phyloP scores from a whole-genome alignment of 2,888 invertebrate genomes.

The Rhynchonema sp. region DNA sequence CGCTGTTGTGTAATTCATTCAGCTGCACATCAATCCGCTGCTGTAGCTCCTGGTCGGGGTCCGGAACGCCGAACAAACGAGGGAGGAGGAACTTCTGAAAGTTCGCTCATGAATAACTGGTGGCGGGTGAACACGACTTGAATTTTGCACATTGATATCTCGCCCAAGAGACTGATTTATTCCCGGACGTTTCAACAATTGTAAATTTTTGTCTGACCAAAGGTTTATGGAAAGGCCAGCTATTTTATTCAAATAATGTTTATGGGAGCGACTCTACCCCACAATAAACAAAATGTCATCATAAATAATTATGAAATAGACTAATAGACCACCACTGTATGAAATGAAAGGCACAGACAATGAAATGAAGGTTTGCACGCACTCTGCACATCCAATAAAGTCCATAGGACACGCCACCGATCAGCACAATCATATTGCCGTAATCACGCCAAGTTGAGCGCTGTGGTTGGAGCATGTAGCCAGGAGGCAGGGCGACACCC shows the following conservation, averaged over 20 bases:
- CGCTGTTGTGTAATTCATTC: slow-evolving; percentile 22
- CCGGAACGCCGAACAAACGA: slow-evolving; percentile 20
- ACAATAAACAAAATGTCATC: background rate
- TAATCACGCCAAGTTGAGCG: slow-evolving; percentile 1
- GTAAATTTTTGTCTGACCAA: too few relatives aligned
- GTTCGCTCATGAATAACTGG: background rate
- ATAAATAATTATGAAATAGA: background rate
- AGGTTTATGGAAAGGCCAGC: too few relatives aligned
- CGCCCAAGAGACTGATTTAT: too few relatives aligned
- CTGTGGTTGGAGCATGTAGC: too few relatives aligned
- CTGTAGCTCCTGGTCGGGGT: slow-evolving; percentile 16
- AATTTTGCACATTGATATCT: too few relatives aligned
- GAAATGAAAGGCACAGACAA: background rate
- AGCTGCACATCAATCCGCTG: slow-evolving; percentile 12
- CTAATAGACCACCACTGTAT: background rate
- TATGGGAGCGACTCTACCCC: too few relatives aligned
- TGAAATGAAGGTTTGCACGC: background rate
- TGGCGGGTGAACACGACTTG: too few relatives aligned
- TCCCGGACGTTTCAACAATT: too few relatives aligned
- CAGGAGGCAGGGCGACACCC: too few relatives aligned
- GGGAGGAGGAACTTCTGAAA: slow-evolving; percentile 16
- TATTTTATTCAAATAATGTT: too few relatives aligned
- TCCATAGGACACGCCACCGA: background rate
- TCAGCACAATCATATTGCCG: background rate
- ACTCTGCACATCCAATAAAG: background rate